Percentiles rank a stretch among this genome's conserved stretches.
phyloP scores from a whole-genome alignment of 2,113 vertebrate species.

The Malurus elegans region DNA sequence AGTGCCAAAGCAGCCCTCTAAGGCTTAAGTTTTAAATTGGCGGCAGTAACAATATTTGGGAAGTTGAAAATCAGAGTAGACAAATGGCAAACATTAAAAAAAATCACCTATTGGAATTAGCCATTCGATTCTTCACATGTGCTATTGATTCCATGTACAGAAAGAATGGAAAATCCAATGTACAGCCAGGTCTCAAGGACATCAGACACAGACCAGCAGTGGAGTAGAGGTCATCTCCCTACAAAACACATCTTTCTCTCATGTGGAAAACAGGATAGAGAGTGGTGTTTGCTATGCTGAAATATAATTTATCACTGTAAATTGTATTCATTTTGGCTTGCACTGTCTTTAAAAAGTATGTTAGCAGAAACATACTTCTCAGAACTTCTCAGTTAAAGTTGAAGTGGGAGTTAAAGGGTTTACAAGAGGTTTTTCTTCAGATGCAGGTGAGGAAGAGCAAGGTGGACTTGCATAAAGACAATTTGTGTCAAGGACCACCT shows the following conservation, averaged over 20 bases:
- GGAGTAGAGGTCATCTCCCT: neutral
- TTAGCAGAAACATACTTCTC: neutral
- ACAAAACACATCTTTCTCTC: neutral
- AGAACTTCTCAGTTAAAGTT: neutral
- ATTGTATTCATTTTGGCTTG: neutral
- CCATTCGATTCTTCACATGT: neutral
- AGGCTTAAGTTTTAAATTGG: neutral
- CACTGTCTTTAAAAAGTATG: neutral
- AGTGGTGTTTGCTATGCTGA: neutral
- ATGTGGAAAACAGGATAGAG: neutral
- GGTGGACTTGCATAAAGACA: neutral
- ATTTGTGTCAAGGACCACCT: neutral
- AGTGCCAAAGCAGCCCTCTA: neutral
- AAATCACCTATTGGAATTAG: neutral
- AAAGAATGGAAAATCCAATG: neutral
- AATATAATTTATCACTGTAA: neutral
- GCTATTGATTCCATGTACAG: neutral
- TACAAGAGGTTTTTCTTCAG: neutral
- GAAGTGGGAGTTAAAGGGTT: neutral
- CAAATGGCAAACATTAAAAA: neutral
- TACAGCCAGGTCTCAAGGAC: neutral
- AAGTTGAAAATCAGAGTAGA: constrained; percentile 4
- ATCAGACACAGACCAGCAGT: neutral
- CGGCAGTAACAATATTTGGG: neutral
- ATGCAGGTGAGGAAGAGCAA: neutral